phyloP scores from a whole-genome alignment of 2,797 vertebrate species.

The Tokudaia muenninki region DNA sequence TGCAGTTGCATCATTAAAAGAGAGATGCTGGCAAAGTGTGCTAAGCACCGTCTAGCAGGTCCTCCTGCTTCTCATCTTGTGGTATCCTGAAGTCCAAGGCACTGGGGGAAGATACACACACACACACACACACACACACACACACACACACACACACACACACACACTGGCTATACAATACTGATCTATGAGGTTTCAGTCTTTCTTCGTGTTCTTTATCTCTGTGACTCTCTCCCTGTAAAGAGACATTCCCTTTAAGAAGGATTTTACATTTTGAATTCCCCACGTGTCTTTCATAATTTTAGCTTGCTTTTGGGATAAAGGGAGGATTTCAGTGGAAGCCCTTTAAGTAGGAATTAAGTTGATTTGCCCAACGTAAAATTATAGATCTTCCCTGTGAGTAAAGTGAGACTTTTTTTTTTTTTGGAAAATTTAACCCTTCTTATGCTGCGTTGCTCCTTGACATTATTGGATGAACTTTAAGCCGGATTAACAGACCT shows the following conservation, averaged over 20 bases:
- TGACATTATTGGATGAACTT: constrained; percentile 44
- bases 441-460: constrained; percentile 62
- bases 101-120: background rate
- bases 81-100: constrained; percentile 13
- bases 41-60: constrained; percentile 61
- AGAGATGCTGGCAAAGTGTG: constrained; percentile 81
- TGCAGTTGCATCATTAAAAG: constrained; percentile 85
- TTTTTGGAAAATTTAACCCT: constrained; percentile 74
- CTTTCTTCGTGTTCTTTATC: background rate
- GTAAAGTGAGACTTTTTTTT: constrained; percentile 55
- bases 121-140: background rate
- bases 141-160: background rate
- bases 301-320: constrained; percentile 78
- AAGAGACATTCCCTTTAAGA: constrained; percentile 75
- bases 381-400: constrained; percentile 47
- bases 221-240: constrained; percentile 44
- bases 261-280: constrained; percentile 77
- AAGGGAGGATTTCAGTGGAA: constrained; percentile 73
- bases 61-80: constrained; percentile 68
- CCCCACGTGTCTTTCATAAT: constrained; percentile 67
- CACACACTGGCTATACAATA: background rate
- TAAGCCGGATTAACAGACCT: constrained; percentile 58
- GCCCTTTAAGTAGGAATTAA: constrained; percentile 82
- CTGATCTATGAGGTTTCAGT: too few species aligned
- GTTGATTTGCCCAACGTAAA: constrained; percentile 72